Conservation (phyloP, 2,113 vertebrate species). For the Erpornis zantholeuca region DNA sequence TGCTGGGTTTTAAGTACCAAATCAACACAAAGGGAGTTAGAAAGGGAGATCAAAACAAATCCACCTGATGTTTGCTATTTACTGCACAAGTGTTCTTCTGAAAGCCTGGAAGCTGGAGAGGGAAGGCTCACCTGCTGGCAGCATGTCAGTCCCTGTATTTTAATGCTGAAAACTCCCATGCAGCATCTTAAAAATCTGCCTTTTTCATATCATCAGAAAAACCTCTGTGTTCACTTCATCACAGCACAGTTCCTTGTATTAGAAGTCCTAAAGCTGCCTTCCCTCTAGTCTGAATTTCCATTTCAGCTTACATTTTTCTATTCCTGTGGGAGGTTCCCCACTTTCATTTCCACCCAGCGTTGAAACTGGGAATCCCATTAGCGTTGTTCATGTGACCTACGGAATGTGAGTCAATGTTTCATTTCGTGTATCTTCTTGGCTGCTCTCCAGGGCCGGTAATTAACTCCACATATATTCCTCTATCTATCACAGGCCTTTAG, state of each 20-base stretch:
- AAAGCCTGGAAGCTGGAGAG: background rate
- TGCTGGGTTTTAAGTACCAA: background rate
- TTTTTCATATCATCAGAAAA: background rate
- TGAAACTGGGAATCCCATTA: constrained; percentile 47
- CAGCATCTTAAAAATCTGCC: background rate
- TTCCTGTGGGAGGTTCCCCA: background rate
- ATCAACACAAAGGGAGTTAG: background rate
- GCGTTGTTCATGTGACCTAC: background rate
- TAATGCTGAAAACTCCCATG: background rate
- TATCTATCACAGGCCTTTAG: background rate
- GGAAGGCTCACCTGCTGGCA: background rate
- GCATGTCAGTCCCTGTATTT: background rate
- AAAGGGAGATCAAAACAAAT: background rate
- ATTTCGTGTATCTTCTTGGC: background rate
- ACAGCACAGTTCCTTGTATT: background rate
- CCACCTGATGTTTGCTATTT: background rate
- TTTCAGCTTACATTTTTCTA: background rate
- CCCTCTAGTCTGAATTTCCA: background rate
- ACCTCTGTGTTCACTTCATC: background rate
- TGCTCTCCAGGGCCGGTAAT: background rate
- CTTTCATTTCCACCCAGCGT: background rate
- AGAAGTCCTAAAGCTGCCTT: background rate
- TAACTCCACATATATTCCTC: constrained; percentile 20
- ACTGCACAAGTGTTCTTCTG: rapidly evolving
- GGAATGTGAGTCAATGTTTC: constrained; percentile 27